A percentile compares a stretch with the other conserved stretches of the same genome.
These are phyloP conservation scores for Pachyramphus minor DNA, from an alignment of 2,113 vertebrate species.

Conservation along the genomic window DNA sequence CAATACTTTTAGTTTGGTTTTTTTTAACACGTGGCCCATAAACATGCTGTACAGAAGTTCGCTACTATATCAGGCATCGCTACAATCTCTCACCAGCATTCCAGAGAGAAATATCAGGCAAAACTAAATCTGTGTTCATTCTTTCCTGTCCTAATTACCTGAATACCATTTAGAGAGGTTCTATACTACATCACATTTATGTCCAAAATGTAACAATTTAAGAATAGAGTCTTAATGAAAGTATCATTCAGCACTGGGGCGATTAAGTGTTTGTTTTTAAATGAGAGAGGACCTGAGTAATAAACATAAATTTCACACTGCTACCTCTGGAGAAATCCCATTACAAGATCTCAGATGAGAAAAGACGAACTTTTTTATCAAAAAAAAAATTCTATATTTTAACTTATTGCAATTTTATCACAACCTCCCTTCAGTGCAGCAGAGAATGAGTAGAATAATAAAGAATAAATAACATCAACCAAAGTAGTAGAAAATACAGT, in stretches of 20 bases:
- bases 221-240: not conserved
- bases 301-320: not conserved
- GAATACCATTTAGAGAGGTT: not conserved
- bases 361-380: not conserved
- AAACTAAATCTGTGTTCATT: not conserved
- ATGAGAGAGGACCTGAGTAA: not conserved
- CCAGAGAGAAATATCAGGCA: not conserved
- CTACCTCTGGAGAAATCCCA: not conserved
- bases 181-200: not conserved
- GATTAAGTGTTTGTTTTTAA: not conserved
- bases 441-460: not conserved
- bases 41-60: not conserved
- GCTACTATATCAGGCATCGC: not conserved
- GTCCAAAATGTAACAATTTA: not conserved
- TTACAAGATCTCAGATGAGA: not conserved
- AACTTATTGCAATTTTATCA: not conserved
- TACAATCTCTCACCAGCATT: not conserved
- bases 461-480: not conserved
- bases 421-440: not conserved
- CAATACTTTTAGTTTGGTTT: not conserved
- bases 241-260: not conserved
- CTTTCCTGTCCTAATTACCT: not conserved
- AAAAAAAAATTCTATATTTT: not conserved
- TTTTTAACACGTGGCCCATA: not conserved
- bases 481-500: not conserved